These are phyloP conservation scores for Macrobrachium rosenbergii DNA, from an alignment of 1,140 invertebrate species.

Conservation along the genomic window DNA sequence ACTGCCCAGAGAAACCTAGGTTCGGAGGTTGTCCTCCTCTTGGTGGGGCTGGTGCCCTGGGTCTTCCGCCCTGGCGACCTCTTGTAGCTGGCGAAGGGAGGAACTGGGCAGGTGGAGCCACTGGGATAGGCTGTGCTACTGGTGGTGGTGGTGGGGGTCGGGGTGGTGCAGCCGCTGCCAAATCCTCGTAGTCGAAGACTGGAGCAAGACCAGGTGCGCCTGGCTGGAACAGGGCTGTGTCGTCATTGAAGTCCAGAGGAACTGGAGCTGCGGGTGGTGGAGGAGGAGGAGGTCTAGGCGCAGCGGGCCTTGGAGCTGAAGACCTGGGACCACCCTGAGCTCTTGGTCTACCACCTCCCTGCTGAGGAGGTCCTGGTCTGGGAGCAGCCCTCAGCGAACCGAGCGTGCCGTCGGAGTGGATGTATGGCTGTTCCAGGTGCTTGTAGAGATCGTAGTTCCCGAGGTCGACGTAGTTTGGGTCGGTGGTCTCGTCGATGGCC, in stretches of 20 bases:
- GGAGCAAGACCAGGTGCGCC: neutral
- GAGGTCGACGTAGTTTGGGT: constrained; percentile 47
- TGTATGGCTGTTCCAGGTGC: constrained; percentile 40
- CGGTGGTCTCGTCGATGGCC: constrained; percentile 41
- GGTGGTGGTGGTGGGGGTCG: too few species aligned
- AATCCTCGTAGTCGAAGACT: neutral
- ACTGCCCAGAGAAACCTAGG: neutral
- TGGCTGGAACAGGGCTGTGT: neutral
- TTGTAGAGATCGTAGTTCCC: constrained; percentile 46
- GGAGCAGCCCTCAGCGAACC: neutral
- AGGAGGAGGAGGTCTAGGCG: neutral
- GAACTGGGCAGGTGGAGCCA: too few species aligned
- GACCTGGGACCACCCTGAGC: neutral
- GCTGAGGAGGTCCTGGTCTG: neutral
- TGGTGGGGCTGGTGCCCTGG: neutral
- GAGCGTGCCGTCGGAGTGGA: constrained; percentile 6
- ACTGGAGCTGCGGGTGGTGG: neutral
- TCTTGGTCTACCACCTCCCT: neutral
- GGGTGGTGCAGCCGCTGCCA: too few species aligned
- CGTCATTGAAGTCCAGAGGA: neutral
- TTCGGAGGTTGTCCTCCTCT: neutral
- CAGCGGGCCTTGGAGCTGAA: neutral
- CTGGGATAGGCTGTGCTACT: too few species aligned
- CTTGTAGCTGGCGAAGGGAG: too few species aligned
- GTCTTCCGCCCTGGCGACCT: neutral